Percentiles rank a stretch among this genome's conserved stretches.
Conservation (phyloP, 2,888 invertebrate species). For the Quadroppia sp. region DNA sequence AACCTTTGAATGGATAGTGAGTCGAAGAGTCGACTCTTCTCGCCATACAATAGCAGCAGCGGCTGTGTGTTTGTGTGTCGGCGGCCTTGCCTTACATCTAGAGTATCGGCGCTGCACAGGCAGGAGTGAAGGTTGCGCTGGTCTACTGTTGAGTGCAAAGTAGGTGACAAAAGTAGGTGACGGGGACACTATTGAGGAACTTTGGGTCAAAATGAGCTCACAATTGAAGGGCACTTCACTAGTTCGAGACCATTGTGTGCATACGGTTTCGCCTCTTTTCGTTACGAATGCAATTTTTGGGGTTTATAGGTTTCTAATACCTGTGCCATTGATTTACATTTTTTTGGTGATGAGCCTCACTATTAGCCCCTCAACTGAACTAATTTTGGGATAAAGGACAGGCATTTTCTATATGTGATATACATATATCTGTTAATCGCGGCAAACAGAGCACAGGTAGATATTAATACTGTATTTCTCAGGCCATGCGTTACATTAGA, state of each 20-base stretch:
- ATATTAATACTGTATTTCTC: not conserved
- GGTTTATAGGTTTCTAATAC: slow-evolving; percentile 33
- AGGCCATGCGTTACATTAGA: not conserved
- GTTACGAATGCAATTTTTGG: slow-evolving; percentile 21
- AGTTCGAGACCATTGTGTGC: slow-evolving; percentile 25
- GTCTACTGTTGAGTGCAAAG: slow-evolving; percentile 36
- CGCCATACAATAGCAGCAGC: not conserved
- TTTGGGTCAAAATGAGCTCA: slow-evolving; percentile 30
- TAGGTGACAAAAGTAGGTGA: slow-evolving; percentile 40
- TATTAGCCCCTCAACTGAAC: slow-evolving; percentile 11
- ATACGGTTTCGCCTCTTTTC: not conserved
- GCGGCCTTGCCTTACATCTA: slow-evolving; percentile 30
- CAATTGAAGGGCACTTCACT: slow-evolving; percentile 31
- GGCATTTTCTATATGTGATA: not conserved
- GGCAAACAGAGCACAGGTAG: not conserved
- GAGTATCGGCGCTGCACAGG: not conserved
- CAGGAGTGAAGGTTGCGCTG: not conserved
- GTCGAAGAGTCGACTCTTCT: slow-evolving; percentile 4
- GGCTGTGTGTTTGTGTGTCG: not conserved
- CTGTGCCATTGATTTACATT: not conserved
- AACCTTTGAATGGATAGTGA: not conserved
- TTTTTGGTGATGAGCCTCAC: not conserved
- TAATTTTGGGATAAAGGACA: slow-evolving; percentile 27
- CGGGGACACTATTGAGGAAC: slow-evolving; percentile 38
- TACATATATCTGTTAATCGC: not conserved